Base-by-base conservation (phyloP, 2,797 vertebrate species). In the Epinephelus coioides region DNA sequence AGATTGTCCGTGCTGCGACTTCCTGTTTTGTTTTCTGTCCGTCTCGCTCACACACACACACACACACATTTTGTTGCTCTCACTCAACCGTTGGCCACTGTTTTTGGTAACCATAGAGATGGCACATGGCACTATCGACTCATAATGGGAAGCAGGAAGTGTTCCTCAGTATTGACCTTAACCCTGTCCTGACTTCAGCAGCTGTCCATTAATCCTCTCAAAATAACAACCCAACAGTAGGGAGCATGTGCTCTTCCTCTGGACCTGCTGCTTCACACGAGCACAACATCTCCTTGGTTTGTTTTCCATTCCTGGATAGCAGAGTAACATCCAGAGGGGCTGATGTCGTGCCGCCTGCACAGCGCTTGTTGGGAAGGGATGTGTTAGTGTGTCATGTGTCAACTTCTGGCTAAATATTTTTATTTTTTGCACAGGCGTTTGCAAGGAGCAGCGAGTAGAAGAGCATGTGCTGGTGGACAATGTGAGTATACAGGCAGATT, bases 81-180 rank as follows among this genome's bases (percentile, higher is more conserved):
- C 44, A 6, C 30, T 71, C 57, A 79, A 83, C 79, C 78, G 69
- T 81, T 61, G 53, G 84, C 82, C 78, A 30, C 73, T 86, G 83
- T 86, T 87, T 88, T 64, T 72, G 78, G 94, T 96, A 78, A 91
- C 92, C 90, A 90, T 93, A 72, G 94, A 51, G 86, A 95, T 76
- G 73, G 53, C 81, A 90, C 89, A 76, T 51, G 86, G 83, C 82
- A 53, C 69, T 92, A 95, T 95, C 80, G 92, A 92, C 88, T 85
- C 76, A 14, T 84, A 73, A 83, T 84, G 79, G 64, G 62, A 81
- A 83, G 81, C 87, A 93, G 91, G 91, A 93, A 89, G 89, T 81
- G 82, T 66, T 61, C 78, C 76, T 87, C 44, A 2, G 84, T 93
- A 93, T 93, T 88, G 92, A 94, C 87, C 86, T 80, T 79, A 88